Evolutionary conservation across 2,888 invertebrate genomes (phyloP), one percentile per base, ranked within the genome.

Genomic region (Cancer borealis): DNA sequence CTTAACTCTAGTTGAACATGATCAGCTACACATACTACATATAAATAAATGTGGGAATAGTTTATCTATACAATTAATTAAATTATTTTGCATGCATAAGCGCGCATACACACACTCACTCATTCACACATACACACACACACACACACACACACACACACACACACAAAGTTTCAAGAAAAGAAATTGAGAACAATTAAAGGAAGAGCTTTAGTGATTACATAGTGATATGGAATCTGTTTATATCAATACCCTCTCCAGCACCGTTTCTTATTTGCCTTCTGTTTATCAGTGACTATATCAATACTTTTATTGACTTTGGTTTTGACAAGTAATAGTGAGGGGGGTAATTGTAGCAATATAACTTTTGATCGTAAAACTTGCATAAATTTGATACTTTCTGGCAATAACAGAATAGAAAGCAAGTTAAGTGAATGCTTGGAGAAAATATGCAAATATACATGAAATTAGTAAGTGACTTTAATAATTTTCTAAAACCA

Each of bases 1-100:
- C 84, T 84, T 84, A 84, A 84, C 39, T 84, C 84, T 84, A 84
- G 84, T 39, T 84, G 39, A 84, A 84, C 84, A 84, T 84, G 84
- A 84, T 84, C 84, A 84, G 84, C 84, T 84, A 84, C 84, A 84
- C 84, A 84, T 39, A 84, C 84, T 84, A 84, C 84, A 84, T 84
- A 39, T 30, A 84, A 84, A 84, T 84, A 84, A 84, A 84, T 79
- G 73, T 79, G n/a, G 73, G 26, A 79, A 88, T 47, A 47, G 88
- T 88, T 49, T 49, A 47, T 84, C 84, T 84, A 39, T 84, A 39
- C 17, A 84, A 84, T 84, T 21, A 66, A 17, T 66, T 84, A 84
- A 84, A 39, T 84, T 84, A 84, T 84, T 17, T 39, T 39, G 21
- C 88, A 88, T 88, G 88, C 88, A 88, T n/a, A 88, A 47, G 26